Base-by-base conservation (phyloP, 2,888 invertebrate genomes). In the Noctua janthe region DNA sequence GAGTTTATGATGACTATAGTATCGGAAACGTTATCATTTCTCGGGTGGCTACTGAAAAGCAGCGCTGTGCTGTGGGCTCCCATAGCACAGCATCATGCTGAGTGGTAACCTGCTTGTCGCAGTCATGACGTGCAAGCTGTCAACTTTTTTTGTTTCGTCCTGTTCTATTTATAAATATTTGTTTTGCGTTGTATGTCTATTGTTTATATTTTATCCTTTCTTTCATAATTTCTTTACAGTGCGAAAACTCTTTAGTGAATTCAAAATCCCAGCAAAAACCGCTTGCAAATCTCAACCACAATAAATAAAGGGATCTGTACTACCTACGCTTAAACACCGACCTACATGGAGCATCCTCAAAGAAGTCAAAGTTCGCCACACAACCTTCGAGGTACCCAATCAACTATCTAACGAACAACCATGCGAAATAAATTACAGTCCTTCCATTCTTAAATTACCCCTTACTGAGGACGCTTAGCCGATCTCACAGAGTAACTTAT, bases 371-470 rank as follows among this genome's bases (percentile, higher is more conserved):
- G 96, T 95, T 96, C 95, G 93, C 91, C 82, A 51, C 80, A 86
- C 93, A 94, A 91, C 96, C 96, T 96, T 96, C 96, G 87, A 89
- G 83, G 91, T 87, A 94, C 91, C 95, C 95, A 95, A 95, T 96
- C 96, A 95, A 95, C 95, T 95, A 95, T 95, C 95, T 95, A 96
- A 96, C 95, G 93, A 94, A 94, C 88, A 71, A 76, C 76, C 86
- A 86, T 70, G 87, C 86, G 54, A 90, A 87, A 90, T 90, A 90
- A 88, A 90, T 90, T 90, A 88, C 29, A 69, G 69, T 69, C 69
- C 23, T 15, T 69, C 17, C n/a, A 17, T 6, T 8, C 4, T 17
- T 10, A 29, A 29, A 29, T 69, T 69, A 69, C 47, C 69, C 1
- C 4, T 47, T 15, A 47, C n/a, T 13, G 17, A 69, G 17, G 29